phyloP scores from a whole-genome alignment of 2,888 invertebrate species.

The Thyatira batis region DNA sequence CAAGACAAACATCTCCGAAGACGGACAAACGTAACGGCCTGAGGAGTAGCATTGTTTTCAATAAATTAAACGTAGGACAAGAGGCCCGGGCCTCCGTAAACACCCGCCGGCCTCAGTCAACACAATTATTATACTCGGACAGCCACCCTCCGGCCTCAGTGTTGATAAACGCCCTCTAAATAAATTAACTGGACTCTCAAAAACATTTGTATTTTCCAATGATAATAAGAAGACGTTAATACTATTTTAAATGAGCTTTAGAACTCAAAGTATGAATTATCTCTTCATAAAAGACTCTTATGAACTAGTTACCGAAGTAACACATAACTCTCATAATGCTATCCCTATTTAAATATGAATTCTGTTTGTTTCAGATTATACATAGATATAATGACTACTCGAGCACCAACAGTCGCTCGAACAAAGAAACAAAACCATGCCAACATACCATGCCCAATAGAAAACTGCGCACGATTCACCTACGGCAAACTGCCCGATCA shows the following conservation, averaged over 20 bases:
- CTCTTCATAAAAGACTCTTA: too few relatives aligned
- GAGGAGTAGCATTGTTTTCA: slow-evolving; percentile 71
- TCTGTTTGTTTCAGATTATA: slow-evolving; percentile 33
- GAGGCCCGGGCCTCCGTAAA: slow-evolving; percentile 62
- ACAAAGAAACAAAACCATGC: slow-evolving; percentile 80
- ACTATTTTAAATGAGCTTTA: not conserved
- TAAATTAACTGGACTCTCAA: slow-evolving; percentile 74
- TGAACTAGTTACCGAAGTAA: too few relatives aligned
- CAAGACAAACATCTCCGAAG: slow-evolving; percentile 11
- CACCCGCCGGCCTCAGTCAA: slow-evolving; percentile 74
- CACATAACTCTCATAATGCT: too few relatives aligned
- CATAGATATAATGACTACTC: slow-evolving; percentile 49
- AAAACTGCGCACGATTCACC: slow-evolving; percentile 78
- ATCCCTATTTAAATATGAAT: not conserved
- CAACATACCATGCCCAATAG: slow-evolving; percentile 79
- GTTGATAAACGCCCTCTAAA: slow-evolving; percentile 77
- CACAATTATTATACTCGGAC: slow-evolving; percentile 82
- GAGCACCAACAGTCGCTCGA: slow-evolving; percentile 57
- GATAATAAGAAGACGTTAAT: slow-evolving; percentile 17
- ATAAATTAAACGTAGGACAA: slow-evolving; percentile 77
- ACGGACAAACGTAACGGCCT: slow-evolving; percentile 20
- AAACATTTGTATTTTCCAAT: slow-evolving; percentile 37
- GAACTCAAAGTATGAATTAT: not conserved
- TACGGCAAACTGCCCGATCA: slow-evolving; percentile 80
- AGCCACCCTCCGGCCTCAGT: slow-evolving; percentile 59